Evolutionary conservation across 64 coral and sea anemone genomes (phyloP).

Genomic region (Catalaphyllia jardinei): DNA sequence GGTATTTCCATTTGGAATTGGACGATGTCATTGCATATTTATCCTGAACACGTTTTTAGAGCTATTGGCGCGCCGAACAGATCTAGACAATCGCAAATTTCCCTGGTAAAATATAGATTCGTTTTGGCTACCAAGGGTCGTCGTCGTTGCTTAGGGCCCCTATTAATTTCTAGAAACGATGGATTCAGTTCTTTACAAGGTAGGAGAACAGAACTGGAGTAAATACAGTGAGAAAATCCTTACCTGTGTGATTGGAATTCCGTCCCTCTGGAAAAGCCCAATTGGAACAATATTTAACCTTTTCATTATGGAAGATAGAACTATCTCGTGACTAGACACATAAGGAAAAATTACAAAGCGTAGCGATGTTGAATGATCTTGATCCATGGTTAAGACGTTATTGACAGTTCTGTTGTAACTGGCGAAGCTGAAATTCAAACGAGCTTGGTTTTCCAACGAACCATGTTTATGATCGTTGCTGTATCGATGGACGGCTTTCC

Average conservation of each 20-base stretch:
- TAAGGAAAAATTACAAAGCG: background rate
- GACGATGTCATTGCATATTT: too few species aligned
- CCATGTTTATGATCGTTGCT: background rate
- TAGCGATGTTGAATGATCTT: background rate
- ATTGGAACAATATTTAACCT: background rate
- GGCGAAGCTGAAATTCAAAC: background rate
- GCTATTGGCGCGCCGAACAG: too few species aligned
- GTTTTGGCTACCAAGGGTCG: too few species aligned
- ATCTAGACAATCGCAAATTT: too few species aligned
- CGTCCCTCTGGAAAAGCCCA: background rate
- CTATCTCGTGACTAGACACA: background rate
- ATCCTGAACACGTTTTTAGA: too few species aligned
- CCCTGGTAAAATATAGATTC: too few species aligned
- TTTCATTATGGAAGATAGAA: constrained; percentile 24
- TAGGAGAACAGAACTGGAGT: background rate
- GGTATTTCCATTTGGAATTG: too few species aligned
- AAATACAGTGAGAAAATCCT: background rate
- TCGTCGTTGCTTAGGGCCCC: too few species aligned
- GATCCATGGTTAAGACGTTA: background rate
- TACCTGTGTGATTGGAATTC: background rate
- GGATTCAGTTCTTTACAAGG: background rate
- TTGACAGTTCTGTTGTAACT: background rate
- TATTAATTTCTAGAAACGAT: background rate
- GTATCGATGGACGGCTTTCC: background rate
- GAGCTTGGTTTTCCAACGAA: background rate